Conservation (phyloP, 37 sponge, comb jelly and placozoan species). For the Ephydatia muelleri region DNA sequence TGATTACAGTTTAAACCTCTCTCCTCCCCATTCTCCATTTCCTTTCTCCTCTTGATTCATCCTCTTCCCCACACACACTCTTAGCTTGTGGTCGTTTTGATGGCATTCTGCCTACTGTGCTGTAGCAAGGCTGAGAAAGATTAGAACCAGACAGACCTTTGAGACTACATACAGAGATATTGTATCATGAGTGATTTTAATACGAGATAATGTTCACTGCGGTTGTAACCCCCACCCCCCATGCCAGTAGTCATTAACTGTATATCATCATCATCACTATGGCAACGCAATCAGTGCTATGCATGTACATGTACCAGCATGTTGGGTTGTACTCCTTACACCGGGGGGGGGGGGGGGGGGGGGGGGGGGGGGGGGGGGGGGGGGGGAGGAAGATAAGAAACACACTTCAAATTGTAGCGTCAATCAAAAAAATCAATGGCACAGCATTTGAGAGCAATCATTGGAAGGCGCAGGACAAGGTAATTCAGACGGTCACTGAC, state of each 20-base stretch:
- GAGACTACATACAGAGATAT: too few species aligned
- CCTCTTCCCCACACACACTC: too few species aligned
- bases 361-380: neutral
- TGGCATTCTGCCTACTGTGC: constrained; percentile 71
- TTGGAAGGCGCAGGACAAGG: too few species aligned
- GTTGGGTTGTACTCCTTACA: neutral
- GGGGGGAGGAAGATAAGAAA: too few species aligned
- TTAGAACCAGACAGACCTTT: neutral
- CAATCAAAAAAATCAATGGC: too few species aligned
- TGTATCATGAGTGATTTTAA: too few species aligned
- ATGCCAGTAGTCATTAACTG: neutral
- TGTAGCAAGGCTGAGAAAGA: constrained; percentile 52
- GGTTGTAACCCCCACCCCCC: neutral
- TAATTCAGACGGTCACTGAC: too few species aligned
- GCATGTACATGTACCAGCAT: neutral
- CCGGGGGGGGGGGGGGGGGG: constrained; percentile 2
- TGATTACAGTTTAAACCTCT: neutral
- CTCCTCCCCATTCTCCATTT: neutral
- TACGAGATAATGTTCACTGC: neutral
- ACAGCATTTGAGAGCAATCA: too few species aligned
- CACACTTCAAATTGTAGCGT: too few species aligned
- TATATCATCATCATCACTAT: neutral
- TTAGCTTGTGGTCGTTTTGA: constrained; percentile 61
- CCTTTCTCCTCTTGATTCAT: neutral
- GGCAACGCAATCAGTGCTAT: neutral